Evolutionary conservation across 37 sponge, comb jelly and placozoan genomes (phyloP), one percentile per base, ranked within the genome.

Genomic region (Lycopodina hypogea): DNA sequence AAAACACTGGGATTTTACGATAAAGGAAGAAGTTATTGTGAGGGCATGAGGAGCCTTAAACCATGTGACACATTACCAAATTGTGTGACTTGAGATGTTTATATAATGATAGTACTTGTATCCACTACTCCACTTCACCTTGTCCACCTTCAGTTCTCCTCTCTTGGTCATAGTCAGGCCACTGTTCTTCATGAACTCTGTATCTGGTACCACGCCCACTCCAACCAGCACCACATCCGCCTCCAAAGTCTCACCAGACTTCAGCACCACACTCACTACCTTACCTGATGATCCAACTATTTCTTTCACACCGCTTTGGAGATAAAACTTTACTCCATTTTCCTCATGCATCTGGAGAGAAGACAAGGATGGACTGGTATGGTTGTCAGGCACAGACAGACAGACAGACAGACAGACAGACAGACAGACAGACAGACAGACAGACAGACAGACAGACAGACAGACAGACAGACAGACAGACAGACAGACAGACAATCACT

Each of bases 141-240:
- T 69, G 57, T 96, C 85, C 21, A 93, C 95, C 42, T 84, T 62
- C 3, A 96, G 72, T 19, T 90, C 85, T n/a, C 94, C 94, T 35
- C 79, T 53, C 23, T 61, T 36, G n/a, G 88, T 87, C 69, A 96
- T 38, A 63, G 84, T 78, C 3, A 96, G 60, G 28, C 88, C 91
- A 34, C 88, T 88, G 21, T 64, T 85, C 80, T 86, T 84, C 51
- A 96, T 83, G 75, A 87, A 96, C 19, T 77, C 91, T 2, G 96
- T 93, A 26, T 90, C 83, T n/a, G 96, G 94, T 0, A 84, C 74
- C 35, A 87, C 90, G 42, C 95, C 95, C 6, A 89, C 84, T 12
- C 94, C 94, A 68, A 74, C 81, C 21, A 94, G 56, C 39, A 79
- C 77, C 45, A 94, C 32, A 19, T 94, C 95, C 55, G 89, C 89